Conservation (phyloP, 2,888 invertebrate species). For the Mythimna albipuncta region DNA sequence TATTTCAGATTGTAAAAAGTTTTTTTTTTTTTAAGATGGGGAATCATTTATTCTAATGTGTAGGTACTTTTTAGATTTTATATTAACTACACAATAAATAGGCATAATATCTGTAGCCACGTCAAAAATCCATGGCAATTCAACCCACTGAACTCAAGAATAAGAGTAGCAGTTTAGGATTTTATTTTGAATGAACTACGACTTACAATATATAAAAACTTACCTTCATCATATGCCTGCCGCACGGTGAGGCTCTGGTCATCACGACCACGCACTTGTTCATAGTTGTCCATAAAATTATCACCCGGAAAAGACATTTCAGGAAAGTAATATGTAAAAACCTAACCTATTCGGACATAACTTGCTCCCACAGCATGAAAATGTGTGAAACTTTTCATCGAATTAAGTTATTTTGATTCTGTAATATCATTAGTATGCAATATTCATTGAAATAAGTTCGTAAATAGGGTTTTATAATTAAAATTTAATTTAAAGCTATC, state of each 20-base stretch:
- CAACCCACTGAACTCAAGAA: not conserved
- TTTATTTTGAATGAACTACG: conserved; percentile 11
- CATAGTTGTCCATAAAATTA: conserved; percentile 71
- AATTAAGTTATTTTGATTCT: not conserved
- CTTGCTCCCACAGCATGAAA: conserved; percentile 32
- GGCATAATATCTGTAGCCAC: conserved; percentile 21
- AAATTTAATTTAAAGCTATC: conserved; percentile 29
- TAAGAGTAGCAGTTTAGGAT: not conserved
- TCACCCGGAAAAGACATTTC: conserved; percentile 82
- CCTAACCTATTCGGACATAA: conserved; percentile 73
- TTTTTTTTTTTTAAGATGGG: not conserved
- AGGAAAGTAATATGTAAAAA: conserved; percentile 65
- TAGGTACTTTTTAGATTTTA: too few species aligned
- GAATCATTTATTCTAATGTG: too few species aligned
- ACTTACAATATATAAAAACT: conserved; percentile 56
- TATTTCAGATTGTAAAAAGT: not conserved
- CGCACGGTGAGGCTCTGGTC: conserved; percentile 71
- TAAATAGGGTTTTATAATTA: not conserved
- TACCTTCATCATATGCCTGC: conserved; percentile 82
- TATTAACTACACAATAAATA: not conserved
- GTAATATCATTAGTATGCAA: not conserved
- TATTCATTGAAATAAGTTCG: conserved; percentile 4
- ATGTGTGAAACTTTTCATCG: not conserved
- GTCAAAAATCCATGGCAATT: conserved; percentile 16
- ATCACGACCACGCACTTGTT: conserved; percentile 67